These are phyloP conservation scores for Salmo trutta DNA, from an alignment of 2,797 vertebrate species.

Conservation along the genomic window DNA sequence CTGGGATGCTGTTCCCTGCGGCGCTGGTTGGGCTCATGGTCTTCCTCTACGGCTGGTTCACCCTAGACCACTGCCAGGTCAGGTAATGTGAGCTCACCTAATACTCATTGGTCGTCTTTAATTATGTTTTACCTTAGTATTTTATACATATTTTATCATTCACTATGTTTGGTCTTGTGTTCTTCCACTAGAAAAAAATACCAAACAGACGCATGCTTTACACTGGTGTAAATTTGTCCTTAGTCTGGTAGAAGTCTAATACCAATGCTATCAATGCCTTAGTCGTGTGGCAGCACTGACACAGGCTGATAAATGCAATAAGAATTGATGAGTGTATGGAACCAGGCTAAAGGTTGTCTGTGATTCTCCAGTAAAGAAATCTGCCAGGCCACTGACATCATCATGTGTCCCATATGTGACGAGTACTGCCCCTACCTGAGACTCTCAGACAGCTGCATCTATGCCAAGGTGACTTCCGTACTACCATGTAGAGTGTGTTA, in stretches of 20 bases:
- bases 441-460: constrained; percentile 91
- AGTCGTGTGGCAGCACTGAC: background rate
- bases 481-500: background rate
- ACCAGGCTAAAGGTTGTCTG: constrained; percentile 39
- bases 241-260: background rate
- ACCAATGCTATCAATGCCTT: background rate
- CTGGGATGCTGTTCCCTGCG: constrained; percentile 92
- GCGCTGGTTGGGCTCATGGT: constrained; percentile 90
- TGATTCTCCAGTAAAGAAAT: constrained; percentile 90
- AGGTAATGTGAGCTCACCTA: constrained; percentile 74
- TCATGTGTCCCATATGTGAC: constrained; percentile 95
- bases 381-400: constrained; percentile 88
- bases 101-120: constrained; percentile 6
- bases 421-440: constrained; percentile 92
- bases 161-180: too few species aligned
- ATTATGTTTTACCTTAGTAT: constrained; percentile 3
- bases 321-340: constrained; percentile 1
- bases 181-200: background rate
- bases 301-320: background rate
- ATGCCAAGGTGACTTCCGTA: constrained; percentile 84
- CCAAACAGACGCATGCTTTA: background rate
- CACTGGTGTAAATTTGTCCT: background rate
- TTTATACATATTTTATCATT: too few species aligned
- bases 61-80: constrained; percentile 92
- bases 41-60: constrained; percentile 90